These are phyloP conservation scores for Subacronicta megacephala DNA, from an alignment of 2,888 invertebrate genomes.

Conservation along the genomic window DNA sequence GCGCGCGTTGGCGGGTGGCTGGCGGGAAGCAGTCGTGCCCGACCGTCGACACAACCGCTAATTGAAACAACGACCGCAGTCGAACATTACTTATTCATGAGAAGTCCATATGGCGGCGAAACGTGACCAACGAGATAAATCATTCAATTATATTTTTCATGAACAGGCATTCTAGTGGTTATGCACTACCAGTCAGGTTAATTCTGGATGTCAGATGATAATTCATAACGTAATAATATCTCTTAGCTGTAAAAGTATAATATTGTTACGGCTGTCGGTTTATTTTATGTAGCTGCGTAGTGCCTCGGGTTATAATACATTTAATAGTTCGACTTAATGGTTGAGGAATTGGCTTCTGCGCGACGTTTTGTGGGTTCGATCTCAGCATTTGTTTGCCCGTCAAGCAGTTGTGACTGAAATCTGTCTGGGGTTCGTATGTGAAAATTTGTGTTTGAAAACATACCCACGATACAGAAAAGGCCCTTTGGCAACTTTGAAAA, in stretches of 20 bases:
- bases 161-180: constrained; percentile 67
- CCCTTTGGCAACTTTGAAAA: too few relatives aligned
- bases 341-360: too few relatives aligned
- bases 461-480: too few relatives aligned
- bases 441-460: too few relatives aligned
- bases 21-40: constrained; percentile 74
- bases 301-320: constrained; percentile 19
- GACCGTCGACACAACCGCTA: constrained; percentile 86
- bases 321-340: too few relatives aligned
- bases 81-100: constrained; percentile 89
- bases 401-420: too few relatives aligned
- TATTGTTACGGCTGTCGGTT: constrained; percentile 1
- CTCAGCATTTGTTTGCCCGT: too few relatives aligned
- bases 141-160: constrained; percentile 87
- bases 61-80: constrained; percentile 89
- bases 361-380: too few relatives aligned
- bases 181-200: constrained; percentile 56
- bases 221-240: constrained; percentile 54
- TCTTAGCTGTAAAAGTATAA: constrained; percentile 48
- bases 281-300: background rate
- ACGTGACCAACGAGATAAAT: constrained; percentile 88
- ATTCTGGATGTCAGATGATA: constrained; percentile 57
- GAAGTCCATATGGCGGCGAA: constrained; percentile 86
- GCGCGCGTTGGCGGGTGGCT: constrained; percentile 52
- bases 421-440: too few relatives aligned